phyloP scores from a whole-genome alignment of 2,797 vertebrate genomes.

The Danio albolineatus region DNA sequence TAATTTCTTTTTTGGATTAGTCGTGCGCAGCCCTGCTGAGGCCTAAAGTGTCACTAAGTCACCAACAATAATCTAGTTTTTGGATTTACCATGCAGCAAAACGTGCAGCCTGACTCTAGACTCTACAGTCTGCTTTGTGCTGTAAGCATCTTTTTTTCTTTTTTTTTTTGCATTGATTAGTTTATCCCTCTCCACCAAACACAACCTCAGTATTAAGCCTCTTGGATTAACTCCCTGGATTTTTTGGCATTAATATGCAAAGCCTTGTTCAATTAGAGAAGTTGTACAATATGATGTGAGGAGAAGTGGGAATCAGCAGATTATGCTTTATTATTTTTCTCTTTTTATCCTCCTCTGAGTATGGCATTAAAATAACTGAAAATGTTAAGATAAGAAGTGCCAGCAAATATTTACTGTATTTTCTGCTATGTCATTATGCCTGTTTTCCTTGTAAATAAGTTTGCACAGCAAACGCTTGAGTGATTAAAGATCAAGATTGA shows the following conservation, averaged over 20 bases:
- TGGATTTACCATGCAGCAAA: conserved; percentile 67
- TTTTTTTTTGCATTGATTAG: conserved; percentile 68
- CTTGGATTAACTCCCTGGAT: conserved; percentile 60
- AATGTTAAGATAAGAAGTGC: conserved; percentile 26
- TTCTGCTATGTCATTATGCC: not conserved
- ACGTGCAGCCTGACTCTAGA: conserved; percentile 61
- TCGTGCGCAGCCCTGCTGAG: conserved; percentile 62
- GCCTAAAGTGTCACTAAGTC: conserved; percentile 71
- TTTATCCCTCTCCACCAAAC: conserved; percentile 65
- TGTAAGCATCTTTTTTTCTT: conserved; percentile 69
- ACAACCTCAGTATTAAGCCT: conserved; percentile 67
- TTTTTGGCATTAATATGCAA: conserved; percentile 62
- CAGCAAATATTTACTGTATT: not conserved
- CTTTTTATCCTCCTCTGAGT: not conserved
- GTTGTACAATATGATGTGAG: conserved; percentile 49
- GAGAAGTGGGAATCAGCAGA: conserved; percentile 45
- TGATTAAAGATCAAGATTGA: not conserved
- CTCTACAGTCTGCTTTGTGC: conserved; percentile 62
- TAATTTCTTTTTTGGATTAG: conserved; percentile 75
- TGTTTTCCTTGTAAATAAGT: conserved; percentile 14
- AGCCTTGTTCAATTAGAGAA: conserved; percentile 66
- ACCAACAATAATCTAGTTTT: conserved; percentile 75
- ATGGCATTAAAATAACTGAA: not conserved
- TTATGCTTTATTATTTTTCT: conserved; percentile 33
- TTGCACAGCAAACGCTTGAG: not conserved